These are phyloP conservation scores for Odontocolon sp. DNA, from an alignment of 2,888 invertebrate species.

Conservation along the genomic window DNA sequence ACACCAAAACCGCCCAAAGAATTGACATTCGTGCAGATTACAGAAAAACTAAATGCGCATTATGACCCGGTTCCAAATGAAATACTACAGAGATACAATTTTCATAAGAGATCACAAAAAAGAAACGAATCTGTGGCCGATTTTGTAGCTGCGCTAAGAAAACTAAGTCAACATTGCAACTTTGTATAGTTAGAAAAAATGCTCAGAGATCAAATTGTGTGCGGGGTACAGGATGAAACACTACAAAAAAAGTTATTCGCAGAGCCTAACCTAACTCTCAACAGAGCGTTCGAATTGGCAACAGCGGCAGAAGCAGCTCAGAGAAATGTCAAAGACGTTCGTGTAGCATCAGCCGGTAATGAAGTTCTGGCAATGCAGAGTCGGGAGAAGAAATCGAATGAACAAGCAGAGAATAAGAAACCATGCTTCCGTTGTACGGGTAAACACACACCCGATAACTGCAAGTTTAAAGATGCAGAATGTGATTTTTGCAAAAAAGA, in stretches of 20 bases:
- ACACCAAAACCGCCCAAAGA: conserved; percentile 8
- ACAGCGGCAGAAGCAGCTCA: conserved; percentile 19
- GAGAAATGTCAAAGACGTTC: conserved; percentile 7
- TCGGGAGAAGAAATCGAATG: not conserved
- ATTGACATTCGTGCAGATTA: not conserved
- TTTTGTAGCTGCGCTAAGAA: conserved; percentile 16
- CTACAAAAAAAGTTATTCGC: conserved; percentile 23
- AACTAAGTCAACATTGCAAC: conserved; percentile 14
- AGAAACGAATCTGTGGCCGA: conserved; percentile 6
- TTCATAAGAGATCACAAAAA: conserved; percentile 34
- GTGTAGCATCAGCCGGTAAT: not conserved
- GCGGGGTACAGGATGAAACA: conserved; percentile 5
- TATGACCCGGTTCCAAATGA: conserved; percentile 38
- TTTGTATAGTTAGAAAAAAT: conserved; percentile 19
- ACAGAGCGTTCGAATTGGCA: conserved; percentile 14
- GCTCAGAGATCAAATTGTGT: conserved; percentile 24
- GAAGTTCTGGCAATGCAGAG: not conserved
- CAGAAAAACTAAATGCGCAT: conserved; percentile 15
- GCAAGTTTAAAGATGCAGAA: conserved; percentile 4
- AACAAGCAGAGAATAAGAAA: not conserved
- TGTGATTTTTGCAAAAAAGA: conserved; percentile 13
- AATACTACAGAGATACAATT: conserved; percentile 41
- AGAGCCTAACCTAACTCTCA: conserved; percentile 11
- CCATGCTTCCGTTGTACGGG: conserved; percentile 1
- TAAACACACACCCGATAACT: not conserved